Conservation (phyloP, 2,113 vertebrate genomes). For the Eolophus roseicapilla region DNA sequence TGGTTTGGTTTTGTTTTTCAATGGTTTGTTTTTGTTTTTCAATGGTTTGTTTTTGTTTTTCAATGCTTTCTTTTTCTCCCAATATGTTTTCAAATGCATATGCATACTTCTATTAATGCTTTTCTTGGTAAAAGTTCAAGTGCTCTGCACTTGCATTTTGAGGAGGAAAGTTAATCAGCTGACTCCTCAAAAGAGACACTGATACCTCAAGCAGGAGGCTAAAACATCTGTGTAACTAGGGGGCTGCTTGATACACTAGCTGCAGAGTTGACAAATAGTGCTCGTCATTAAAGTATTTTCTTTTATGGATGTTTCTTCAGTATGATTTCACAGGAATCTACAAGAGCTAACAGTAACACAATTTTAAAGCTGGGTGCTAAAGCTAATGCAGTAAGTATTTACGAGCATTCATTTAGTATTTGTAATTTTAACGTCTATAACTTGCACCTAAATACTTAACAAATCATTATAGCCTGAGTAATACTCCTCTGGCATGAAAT, state of each 20-base stretch:
- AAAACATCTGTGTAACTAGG: not conserved
- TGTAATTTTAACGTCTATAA: not conserved
- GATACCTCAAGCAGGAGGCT: not conserved
- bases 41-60: not conserved
- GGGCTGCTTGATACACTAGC: not conserved
- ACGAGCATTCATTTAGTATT: not conserved
- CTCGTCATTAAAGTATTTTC: not conserved
- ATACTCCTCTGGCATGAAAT: not conserved
- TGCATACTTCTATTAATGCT: not conserved
- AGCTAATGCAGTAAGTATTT: not conserved
- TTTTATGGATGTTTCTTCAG: not conserved
- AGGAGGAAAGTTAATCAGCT: not conserved
- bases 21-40: not conserved
- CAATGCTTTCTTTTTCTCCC: not conserved
- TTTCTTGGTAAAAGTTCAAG: not conserved
- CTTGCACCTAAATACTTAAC: not conserved
- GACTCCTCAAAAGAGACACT: not conserved
- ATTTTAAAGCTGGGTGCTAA: conserved; percentile 9
- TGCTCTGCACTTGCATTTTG: not conserved
- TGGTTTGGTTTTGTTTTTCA: not conserved
- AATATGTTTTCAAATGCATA: not conserved
- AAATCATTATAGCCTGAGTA: not conserved
- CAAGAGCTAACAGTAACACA: not conserved
- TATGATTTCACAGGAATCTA: not conserved
- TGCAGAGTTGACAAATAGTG: not conserved